Evolutionary conservation across 1,140 invertebrate species (phyloP).

Genomic region (Magallana angulata): DNA sequence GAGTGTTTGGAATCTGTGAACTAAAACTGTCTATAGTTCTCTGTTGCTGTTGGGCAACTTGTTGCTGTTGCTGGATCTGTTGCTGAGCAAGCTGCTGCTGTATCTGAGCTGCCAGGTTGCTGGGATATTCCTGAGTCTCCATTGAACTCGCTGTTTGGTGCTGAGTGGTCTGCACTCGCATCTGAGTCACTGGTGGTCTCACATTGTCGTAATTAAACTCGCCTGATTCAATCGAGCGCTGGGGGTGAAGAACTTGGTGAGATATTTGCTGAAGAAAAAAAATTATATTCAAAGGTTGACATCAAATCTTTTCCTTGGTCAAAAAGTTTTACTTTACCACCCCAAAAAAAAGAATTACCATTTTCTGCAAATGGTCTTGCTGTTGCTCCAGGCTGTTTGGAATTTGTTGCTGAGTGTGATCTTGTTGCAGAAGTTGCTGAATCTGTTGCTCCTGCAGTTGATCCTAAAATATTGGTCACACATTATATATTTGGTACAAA

Average conservation of each 20-base stretch:
- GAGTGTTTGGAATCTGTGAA: neutral
- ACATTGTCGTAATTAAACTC: constrained; percentile 43
- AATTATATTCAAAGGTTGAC: neutral
- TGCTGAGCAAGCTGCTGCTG: constrained; percentile 51
- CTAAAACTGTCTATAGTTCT: constrained; percentile 3
- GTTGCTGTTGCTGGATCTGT: constrained; percentile 46
- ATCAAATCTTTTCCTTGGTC: neutral
- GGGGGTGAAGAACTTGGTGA: constrained; percentile 57
- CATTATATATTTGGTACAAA: no score
- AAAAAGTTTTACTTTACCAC: neutral
- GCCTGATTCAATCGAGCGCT: constrained; percentile 56
- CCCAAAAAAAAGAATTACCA: neutral
- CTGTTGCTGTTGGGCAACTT: neutral
- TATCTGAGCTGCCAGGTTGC: constrained; percentile 43
- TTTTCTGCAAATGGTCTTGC: constrained; percentile 50
- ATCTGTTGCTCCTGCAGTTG: constrained; percentile 76
- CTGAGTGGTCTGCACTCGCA: neutral
- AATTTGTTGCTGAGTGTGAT: constrained; percentile 55
- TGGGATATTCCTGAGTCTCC: constrained; percentile 39
- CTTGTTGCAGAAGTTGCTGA: constrained; percentile 60
- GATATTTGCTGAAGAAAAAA: constrained; percentile 49
- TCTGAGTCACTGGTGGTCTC: constrained; percentile 22
- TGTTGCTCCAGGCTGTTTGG: constrained; percentile 44
- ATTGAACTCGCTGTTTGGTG: constrained; percentile 14
- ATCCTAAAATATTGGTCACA: constrained; percentile 30